Evolutionary conservation across 2,113 vertebrate genomes (phyloP), one percentile per base, ranked within the genome.

Genomic region (Gila orcuttii): DNA sequence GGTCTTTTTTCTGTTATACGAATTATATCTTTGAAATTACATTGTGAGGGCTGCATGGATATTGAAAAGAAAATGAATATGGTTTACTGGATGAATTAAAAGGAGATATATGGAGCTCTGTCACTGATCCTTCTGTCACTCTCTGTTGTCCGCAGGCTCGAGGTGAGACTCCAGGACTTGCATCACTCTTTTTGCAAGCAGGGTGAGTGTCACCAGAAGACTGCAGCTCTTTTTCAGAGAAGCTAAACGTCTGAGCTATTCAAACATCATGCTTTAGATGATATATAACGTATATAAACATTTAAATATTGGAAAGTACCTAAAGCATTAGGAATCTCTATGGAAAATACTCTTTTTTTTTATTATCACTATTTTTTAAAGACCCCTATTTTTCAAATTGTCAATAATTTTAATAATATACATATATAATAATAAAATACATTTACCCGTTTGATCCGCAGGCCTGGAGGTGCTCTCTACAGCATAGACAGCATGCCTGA

Each of bases 401-500:
- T 9, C 39, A 42, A 10, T 42, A 5, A 52, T 62, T 21, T n/a
- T 60, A 28, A 66, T 66, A 66, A 28, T 25, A 68, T 15, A 68
- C 15, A 31, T 3, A 19, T 50, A 4, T 50, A 31, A 31, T 23
- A 57, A 47, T n/a, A 45, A 42, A 87, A 77, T 3, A 42, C 47
- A 73, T 79, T 39, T 62, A 17, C 86, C 71, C 87, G 28, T 82
- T 91, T 91, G 3, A 33, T 59, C 33, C 92, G 47, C 94, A 99
- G 98, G 87, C 97, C 98, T 86, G 98, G 97, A 12, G 98, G 98
- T 0, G 98, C 97, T 92, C 94, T 99, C 87, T 99, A 99, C 91
- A 99, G 98, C 93, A 99, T 99, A 84, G 98, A 99, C 95, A 99
- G 98, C 92, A 99, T 99, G 98, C 98, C 98, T 15, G 98, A 99